Evolutionary conservation across 2,797 vertebrate species (phyloP).

Genomic region (Loris lydekkerianus): DNA sequence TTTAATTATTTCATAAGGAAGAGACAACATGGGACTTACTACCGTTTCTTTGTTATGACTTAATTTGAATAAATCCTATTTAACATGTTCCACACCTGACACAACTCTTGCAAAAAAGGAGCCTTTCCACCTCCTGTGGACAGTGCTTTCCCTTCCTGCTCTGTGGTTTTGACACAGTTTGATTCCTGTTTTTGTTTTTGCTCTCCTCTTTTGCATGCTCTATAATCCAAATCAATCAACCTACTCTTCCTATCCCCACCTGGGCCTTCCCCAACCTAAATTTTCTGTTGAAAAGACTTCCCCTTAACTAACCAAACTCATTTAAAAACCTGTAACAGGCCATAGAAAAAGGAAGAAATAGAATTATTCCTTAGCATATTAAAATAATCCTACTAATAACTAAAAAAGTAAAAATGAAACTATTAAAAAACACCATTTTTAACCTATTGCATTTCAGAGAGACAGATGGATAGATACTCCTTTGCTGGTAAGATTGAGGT

Average conservation of each 20-base stretch:
- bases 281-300: constrained; percentile 12
- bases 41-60: constrained; percentile 6
- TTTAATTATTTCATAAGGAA: constrained; percentile 54
- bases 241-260: neutral
- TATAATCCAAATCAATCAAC: neutral
- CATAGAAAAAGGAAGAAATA: neutral
- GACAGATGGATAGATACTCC: neutral
- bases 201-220: neutral
- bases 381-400: neutral
- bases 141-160: neutral
- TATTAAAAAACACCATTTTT: neutral
- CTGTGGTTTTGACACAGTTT: neutral
- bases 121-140: neutral
- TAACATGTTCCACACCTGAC: constrained; percentile 33
- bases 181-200: neutral
- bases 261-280: neutral
- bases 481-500: neutral
- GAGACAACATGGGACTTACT: constrained; percentile 45
- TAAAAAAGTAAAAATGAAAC: neutral
- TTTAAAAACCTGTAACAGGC: neutral
- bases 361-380: neutral
- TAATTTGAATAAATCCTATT: constrained; percentile 28
- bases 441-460: constrained; percentile 1
- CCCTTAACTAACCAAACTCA: neutral
- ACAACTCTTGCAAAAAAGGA: constrained; percentile 4